phyloP scores from a whole-genome alignment of 2,113 vertebrate species.

The Oncorhynchus masou region DNA sequence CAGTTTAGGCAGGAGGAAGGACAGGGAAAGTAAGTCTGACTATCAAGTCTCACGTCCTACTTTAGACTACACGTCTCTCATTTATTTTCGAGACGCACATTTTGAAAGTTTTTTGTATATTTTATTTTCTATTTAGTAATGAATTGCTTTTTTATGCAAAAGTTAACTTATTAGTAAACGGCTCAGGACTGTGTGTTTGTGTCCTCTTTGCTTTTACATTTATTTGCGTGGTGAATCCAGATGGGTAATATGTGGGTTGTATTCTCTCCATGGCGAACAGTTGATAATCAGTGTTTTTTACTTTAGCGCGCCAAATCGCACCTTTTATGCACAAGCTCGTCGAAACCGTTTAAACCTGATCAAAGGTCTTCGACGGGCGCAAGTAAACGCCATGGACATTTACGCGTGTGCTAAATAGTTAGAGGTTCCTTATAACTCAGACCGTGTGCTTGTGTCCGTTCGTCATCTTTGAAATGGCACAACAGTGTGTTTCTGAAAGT shows the following conservation, averaged over 20 bases:
- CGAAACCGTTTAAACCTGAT: slow-evolving; percentile 54
- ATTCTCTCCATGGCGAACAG: slow-evolving; percentile 3
- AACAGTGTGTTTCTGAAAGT: slow-evolving; percentile 5
- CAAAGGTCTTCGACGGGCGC: slow-evolving; percentile 43
- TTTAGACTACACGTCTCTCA: slow-evolving; percentile 30
- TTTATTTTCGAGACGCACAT: slow-evolving; percentile 37
- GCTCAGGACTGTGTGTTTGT: slow-evolving; percentile 44
- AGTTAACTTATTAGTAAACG: slow-evolving; percentile 56
- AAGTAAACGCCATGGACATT: slow-evolving; percentile 53
- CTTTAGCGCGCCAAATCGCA: slow-evolving; percentile 18
- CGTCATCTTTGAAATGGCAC: slow-evolving; percentile 9
- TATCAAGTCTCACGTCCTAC: slow-evolving; percentile 47
- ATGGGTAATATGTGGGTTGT: not conserved
- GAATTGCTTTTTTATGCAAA: slow-evolving; percentile 38
- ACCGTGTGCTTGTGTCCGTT: slow-evolving; percentile 30
- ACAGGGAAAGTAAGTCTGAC: slow-evolving; percentile 46
- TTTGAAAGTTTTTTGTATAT: slow-evolving; percentile 9
- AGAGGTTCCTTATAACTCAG: slow-evolving; percentile 46
- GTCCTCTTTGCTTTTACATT: slow-evolving; percentile 25
- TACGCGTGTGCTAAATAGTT: slow-evolving; percentile 57
- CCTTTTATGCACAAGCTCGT: slow-evolving; percentile 59
- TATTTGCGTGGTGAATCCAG: slow-evolving; percentile 17
- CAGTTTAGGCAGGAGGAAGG: slow-evolving; percentile 46
- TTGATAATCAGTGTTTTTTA: slow-evolving; percentile 8
- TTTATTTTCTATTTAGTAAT: slow-evolving; percentile 33